Conservation (phyloP, 2,797 vertebrate species). For the Nannoperca australis region DNA sequence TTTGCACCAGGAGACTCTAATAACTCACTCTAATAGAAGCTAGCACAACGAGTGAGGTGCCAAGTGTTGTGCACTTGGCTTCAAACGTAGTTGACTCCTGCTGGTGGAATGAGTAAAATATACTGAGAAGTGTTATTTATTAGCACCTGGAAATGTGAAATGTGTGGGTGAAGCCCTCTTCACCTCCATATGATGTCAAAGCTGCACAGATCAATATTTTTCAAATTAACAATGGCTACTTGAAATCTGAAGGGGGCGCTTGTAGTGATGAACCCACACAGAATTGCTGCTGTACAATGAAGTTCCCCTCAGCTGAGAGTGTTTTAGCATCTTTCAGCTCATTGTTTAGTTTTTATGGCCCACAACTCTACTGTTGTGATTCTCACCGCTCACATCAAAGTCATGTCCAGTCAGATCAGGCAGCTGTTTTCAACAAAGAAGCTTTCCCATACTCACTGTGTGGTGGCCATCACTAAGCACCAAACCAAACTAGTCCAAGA, state of each 20-base stretch:
- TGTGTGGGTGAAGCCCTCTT: neutral
- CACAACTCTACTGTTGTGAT: neutral
- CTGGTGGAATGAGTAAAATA: constrained; percentile 5
- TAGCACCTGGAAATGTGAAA: neutral
- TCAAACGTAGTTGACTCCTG: neutral
- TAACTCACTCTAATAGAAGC: neutral
- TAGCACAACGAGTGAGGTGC: neutral
- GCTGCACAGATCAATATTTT: neutral
- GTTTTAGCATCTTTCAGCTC: neutral
- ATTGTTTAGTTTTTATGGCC: constrained; percentile 1
- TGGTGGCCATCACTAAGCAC: neutral
- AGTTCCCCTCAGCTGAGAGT: neutral
- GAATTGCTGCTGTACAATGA: neutral
- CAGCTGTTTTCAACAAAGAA: neutral
- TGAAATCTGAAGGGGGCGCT: neutral
- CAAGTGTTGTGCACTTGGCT: neutral
- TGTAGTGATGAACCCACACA: neutral
- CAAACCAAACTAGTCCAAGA: too few species aligned
- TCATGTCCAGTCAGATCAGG: neutral
- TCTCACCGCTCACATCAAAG: neutral
- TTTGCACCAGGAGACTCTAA: constrained; percentile 15
- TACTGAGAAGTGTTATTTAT: neutral
- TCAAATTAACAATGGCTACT: neutral
- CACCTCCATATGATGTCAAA: neutral
- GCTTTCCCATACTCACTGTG: neutral